phyloP scores from a whole-genome alignment of 1,140 invertebrate species.

The Druon quercuslanigerum region DNA sequence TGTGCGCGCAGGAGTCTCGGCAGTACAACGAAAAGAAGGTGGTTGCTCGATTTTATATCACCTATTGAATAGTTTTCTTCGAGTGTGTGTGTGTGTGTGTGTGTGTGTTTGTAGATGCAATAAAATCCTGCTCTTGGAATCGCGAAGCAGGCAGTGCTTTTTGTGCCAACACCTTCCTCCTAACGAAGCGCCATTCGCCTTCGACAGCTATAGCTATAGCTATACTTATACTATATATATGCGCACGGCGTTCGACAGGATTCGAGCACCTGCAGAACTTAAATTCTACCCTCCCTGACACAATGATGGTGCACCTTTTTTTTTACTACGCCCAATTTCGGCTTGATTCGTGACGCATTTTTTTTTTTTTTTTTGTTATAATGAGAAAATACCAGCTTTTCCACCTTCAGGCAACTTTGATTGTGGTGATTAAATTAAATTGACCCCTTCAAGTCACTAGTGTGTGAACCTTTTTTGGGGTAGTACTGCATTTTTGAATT shows the following conservation, averaged over 20 bases:
- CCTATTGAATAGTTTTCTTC: neutral
- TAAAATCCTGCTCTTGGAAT: slow-evolving; percentile 44
- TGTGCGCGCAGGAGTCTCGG: too few relatives aligned
- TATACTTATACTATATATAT: neutral
- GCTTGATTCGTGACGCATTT: slow-evolving; percentile 16
- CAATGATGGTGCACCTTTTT: slow-evolving; percentile 27
- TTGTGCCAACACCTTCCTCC: slow-evolving; percentile 26
- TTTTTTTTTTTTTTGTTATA: neutral
- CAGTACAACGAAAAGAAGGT: neutral
- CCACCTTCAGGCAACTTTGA: neutral
- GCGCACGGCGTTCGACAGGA: slow-evolving; percentile 10
- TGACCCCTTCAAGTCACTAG: neutral
- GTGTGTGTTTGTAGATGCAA: slow-evolving; percentile 5
- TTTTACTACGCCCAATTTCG: slow-evolving; percentile 12
- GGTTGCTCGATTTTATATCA: slow-evolving; percentile 19
- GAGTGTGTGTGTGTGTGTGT: neutral
- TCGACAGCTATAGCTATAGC: slow-evolving; percentile 1
- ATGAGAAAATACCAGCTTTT: slow-evolving; percentile 2
- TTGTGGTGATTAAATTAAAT: neutral
- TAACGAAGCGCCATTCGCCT: slow-evolving; percentile 24
- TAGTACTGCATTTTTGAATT: neutral
- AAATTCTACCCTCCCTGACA: slow-evolving; percentile 23
- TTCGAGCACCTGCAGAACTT: slow-evolving; percentile 22
- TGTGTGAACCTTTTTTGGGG: neutral
- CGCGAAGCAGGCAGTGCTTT: slow-evolving; percentile 16